Evolutionary conservation across 2,113 vertebrate genomes (phyloP).

Genomic region (Neomonachus schauinslandi): DNA sequence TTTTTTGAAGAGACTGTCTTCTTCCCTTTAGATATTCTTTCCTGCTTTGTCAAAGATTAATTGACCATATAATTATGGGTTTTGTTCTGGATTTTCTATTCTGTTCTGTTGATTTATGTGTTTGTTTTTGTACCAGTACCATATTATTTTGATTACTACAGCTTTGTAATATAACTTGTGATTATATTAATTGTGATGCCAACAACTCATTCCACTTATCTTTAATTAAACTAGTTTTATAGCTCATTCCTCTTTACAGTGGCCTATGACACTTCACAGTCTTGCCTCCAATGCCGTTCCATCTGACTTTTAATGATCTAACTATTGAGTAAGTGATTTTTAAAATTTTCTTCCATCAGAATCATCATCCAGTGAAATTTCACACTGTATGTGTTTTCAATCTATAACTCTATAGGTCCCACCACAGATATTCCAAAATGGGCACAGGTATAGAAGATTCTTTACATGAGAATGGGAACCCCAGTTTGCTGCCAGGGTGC

Average conservation of each 20-base stretch:
- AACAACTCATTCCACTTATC: too few relatives aligned
- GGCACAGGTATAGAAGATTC: neutral
- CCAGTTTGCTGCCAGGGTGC: neutral
- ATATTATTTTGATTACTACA: too few relatives aligned
- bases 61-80: too few relatives aligned
- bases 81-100: too few relatives aligned
- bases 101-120: too few relatives aligned
- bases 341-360: neutral
- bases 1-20: too few relatives aligned
- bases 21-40: too few relatives aligned
- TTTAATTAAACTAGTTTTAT: neutral
- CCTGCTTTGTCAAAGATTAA: too few relatives aligned
- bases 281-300: neutral
- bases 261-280: neutral
- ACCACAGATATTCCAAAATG: neutral
- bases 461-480: neutral
- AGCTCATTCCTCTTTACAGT: neutral
- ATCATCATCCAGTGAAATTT: neutral
- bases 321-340: neutral
- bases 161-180: too few relatives aligned
- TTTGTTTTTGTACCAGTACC: too few relatives aligned
- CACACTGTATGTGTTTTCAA: neutral
- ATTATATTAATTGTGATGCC: too few relatives aligned
- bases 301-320: constrained; percentile 33
- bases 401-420: neutral